These are phyloP conservation scores for Drosophila tripunctata DNA, from an alignment of 2,888 invertebrate genomes.

Conservation along the genomic window DNA sequence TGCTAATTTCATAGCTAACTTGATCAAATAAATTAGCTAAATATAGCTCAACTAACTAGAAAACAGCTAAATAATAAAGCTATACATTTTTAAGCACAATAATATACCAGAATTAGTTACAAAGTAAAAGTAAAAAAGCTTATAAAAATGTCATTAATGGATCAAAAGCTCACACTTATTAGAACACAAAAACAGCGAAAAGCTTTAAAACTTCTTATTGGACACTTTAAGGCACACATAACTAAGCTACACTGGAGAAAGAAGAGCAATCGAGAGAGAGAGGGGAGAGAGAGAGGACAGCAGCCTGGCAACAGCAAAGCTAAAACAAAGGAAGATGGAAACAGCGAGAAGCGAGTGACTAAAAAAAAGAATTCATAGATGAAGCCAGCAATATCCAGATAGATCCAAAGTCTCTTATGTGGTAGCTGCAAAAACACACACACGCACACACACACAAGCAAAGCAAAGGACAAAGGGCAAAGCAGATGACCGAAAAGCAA, in stretches of 20 bases:
- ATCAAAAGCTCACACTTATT: too few species aligned
- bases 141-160: background rate
- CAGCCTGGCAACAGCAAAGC: conserved; percentile 29
- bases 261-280: background rate
- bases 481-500: background rate
- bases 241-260: background rate
- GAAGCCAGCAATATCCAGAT: conserved; percentile 40
- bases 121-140: too few species aligned
- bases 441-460: too few species aligned
- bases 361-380: conserved; percentile 10
- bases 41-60: too few species aligned
- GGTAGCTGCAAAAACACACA: conserved; percentile 16
- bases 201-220: conserved; percentile 23
- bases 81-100: too few species aligned
- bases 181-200: conserved; percentile 5
- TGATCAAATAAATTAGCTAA: too few species aligned
- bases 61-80: too few species aligned
- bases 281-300: background rate
- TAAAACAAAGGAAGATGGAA: conserved; percentile 16
- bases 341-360: background rate
- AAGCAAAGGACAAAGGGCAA: background rate
- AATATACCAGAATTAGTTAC: too few species aligned
- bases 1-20: too few species aligned
- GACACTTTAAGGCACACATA: conserved; percentile 2
- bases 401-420: conserved; percentile 37